Evolutionary conservation across 2,888 invertebrate species (phyloP), one percentile per base, ranked within the genome.

Genomic region (Quadriops clusia): DNA sequence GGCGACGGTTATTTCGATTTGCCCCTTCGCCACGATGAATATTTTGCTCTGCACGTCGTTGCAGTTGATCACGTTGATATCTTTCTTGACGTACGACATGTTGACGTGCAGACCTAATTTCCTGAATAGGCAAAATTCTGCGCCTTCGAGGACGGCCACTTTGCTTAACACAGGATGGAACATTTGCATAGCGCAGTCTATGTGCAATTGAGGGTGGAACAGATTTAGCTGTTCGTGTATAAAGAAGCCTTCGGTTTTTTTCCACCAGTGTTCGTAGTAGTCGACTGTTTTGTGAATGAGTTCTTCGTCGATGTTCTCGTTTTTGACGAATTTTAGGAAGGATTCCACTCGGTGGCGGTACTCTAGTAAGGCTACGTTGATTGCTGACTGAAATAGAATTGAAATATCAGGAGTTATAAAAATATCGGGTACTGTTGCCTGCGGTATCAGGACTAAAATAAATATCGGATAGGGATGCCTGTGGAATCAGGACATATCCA

Each of bases 21-120:
- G 17, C 4, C 48, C 46, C 33, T 39, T 41, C 7, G 38, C 36
- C 5, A 48, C 41, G n/a, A 45, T 35, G 12, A 28, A 45, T 13
- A 48, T 15, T 5, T 34, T 42, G 5, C 33, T 23, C 23, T 47
- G 45, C 10, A 49, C 38, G 16, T 49, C 47, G 17, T 49, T 49
- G 23, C 41, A 43, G 13, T 42, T 34, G 14, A 49, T 44, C 10
- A 49, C 44, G 6, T 40, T 36, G 1, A 45, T 40, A 12, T 42
- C 42, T 13, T 40, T 40, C 8, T 40, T 42, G 12, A 34, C 43
- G 30, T 44, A 42, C 8, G 27, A 23, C 11, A 41, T 33, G 21
- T 35, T 37, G 3, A 18, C 15, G 7, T 32, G 33, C 18, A 30
- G 30, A 15, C 25, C 29, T 3, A 36, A 15, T 9, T 23, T n/a